Conservation (phyloP, 2,888 invertebrate species). For the Oscheius sp. region DNA sequence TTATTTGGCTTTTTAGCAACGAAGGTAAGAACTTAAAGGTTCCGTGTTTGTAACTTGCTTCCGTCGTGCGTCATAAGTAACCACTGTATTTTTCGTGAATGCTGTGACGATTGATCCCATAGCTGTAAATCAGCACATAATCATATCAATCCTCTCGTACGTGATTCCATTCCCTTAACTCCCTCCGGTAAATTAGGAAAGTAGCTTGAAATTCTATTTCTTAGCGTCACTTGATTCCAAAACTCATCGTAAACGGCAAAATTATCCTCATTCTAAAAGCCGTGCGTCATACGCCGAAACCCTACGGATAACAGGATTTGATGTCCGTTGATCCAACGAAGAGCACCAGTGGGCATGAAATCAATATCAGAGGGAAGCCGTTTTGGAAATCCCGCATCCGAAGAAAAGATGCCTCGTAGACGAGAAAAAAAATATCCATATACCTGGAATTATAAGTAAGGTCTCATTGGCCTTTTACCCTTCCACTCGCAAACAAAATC, state of each 20-base stretch:
- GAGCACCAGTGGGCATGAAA: conserved; percentile 59
- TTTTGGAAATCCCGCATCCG: conserved; percentile 63
- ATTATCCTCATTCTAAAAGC: conserved; percentile 53
- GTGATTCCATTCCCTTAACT: conserved; percentile 54
- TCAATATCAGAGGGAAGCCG: conserved; percentile 53
- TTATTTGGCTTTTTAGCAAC: conserved; percentile 17
- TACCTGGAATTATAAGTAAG: conserved; percentile 37
- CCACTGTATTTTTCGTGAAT: conserved; percentile 24
- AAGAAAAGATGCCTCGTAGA: conserved; percentile 48
- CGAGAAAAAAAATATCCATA: conserved; percentile 60
- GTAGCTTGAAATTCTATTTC: conserved; percentile 55
- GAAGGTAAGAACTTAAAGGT: conserved; percentile 16
- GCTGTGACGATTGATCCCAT: conserved; percentile 27
- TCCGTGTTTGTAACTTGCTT: conserved; percentile 17
- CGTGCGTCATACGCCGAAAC: background rate
- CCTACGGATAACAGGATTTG: conserved; percentile 60
- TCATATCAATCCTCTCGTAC: conserved; percentile 24
- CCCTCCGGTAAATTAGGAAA: conserved; percentile 63
- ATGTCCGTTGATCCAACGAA: conserved; percentile 65
- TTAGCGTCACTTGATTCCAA: conserved; percentile 65
- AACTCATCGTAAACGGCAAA: conserved; percentile 67
- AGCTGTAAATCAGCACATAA: conserved; percentile 8
- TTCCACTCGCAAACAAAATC: conserved; percentile 57
- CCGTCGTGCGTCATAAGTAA: conserved; percentile 25
- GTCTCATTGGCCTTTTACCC: conserved; percentile 32